A percentile compares a stretch with the other conserved stretches of the same genome.
phyloP scores from a whole-genome alignment of 2,797 vertebrate genomes.

The Enteromius argenteus region DNA sequence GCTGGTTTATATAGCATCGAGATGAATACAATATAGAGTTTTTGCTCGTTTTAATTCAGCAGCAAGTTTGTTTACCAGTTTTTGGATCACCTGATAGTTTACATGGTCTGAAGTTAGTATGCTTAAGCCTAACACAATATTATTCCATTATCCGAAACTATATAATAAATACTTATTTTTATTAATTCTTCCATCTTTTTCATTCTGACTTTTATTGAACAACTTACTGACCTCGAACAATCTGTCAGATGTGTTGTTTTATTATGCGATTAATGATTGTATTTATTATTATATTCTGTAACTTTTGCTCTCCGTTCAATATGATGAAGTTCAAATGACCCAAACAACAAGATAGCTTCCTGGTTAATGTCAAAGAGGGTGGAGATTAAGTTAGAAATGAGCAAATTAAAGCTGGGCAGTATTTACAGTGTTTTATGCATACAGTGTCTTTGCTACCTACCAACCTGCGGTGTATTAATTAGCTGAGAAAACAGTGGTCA shows the following conservation, averaged over 20 bases:
- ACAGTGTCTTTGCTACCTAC: not conserved
- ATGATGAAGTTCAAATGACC: slow-evolving; percentile 4
- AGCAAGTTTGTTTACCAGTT: slow-evolving; percentile 39
- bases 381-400: not conserved
- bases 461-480: not conserved
- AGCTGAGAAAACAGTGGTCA: not conserved
- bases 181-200: not conserved
- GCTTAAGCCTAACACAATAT: not conserved
- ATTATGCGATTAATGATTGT: not conserved
- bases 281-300: not conserved
- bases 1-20: not conserved
- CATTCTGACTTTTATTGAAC: not conserved
- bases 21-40: not conserved
- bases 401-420: not conserved
- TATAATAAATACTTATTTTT: not conserved
- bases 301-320: slow-evolving; percentile 8
- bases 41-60: not conserved
- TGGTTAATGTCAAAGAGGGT: not conserved
- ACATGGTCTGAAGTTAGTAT: slow-evolving; percentile 9
- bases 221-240: not conserved
- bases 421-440: not conserved
- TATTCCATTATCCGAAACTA: not conserved
- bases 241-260: not conserved
- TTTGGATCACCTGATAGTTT: slow-evolving; percentile 24
- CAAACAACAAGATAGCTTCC: slow-evolving; percentile 37